Evolutionary conservation across 30 jellyfish, hydroid and myxozoan species (phyloP).

Genomic region (Catostylus mosaicus): DNA sequence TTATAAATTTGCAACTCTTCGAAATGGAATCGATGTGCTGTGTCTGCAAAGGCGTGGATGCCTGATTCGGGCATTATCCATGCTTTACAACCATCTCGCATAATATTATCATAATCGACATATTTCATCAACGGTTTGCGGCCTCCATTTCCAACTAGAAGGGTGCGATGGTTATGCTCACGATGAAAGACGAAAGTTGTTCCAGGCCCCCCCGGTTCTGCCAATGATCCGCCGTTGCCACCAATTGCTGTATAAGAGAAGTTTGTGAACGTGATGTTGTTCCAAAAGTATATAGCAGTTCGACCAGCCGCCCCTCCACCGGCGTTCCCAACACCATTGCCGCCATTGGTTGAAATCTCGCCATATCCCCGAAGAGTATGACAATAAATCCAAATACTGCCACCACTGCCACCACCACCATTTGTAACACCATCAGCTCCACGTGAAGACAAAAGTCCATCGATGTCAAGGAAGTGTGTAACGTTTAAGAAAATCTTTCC

Average conservation of each 20-base stretch:
- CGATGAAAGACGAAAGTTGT: slow-evolving; percentile 57
- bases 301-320: slow-evolving; percentile 83
- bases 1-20: slow-evolving; percentile 71
- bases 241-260: slow-evolving; percentile 63
- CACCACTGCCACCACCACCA: slow-evolving; percentile 83
- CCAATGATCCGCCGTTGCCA: slow-evolving; percentile 59
- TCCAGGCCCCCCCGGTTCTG: slow-evolving; percentile 75
- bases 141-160: slow-evolving; percentile 40
- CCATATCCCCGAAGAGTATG: slow-evolving; percentile 73
- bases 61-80: slow-evolving; percentile 82
- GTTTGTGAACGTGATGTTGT: slow-evolving; percentile 51
- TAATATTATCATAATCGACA: slow-evolving; percentile 46
- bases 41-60: slow-evolving; percentile 59
- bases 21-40: slow-evolving; percentile 50
- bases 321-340: slow-evolving; percentile 52
- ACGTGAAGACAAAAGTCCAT: slow-evolving; percentile 64
- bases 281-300: slow-evolving; percentile 61
- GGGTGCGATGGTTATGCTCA: slow-evolving; percentile 64
- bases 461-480: slow-evolving; percentile 53
- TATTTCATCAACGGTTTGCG: slow-evolving; percentile 60
- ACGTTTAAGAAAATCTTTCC: slow-evolving; percentile 68
- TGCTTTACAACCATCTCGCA: slow-evolving; percentile 70
- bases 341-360: slow-evolving; percentile 66
- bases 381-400: slow-evolving; percentile 69
- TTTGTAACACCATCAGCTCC: slow-evolving; percentile 54